Evolutionary conservation across 2,888 invertebrate genomes (phyloP), one percentile per base, ranked within the genome.

Genomic region (Orthosia cruda): DNA sequence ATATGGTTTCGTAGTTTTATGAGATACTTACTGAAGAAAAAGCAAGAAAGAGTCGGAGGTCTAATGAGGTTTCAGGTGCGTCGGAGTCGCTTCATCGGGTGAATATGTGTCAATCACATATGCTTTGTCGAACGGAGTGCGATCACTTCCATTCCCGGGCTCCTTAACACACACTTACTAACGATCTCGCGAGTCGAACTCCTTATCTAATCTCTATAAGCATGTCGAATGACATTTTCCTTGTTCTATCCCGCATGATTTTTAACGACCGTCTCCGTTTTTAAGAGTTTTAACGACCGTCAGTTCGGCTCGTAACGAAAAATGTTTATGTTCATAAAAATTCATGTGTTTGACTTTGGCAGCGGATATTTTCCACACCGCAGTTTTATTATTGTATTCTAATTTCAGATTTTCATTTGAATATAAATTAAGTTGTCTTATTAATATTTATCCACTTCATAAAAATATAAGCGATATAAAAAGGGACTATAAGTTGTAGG

Each of bases 251-350:
- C 74, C 68, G 70, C 77, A 84, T 83, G 84, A 86, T 87, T 89
- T 80, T 83, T 83, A 71, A 78, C n/a, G n/a, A n/a, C n/a, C n/a
- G n/a, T n/a, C n/a, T n/a, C n/a, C n/a, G n/a, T n/a, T n/a, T n/a
- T n/a, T 85, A 81, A 79, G 82, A 83, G 84, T 84, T 87, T 89
- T 89, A 89, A 89, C 84, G 87, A 83, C 68, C 80, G 76, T 80
- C 77, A 81, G 75, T 76, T 80, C 74, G 63, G 67, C 76, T 81
- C 85, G 84, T 84, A 85, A 77, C 69, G 67, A 85, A 84, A 86
- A 84, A 88, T 87, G 65, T 87, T 85, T 87, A 84, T 74, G 84
- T 81, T 79, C 85, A 85, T 87, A 87, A 89, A 90, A 86, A 89
- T 84, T 81, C 86, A 85, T 86, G 77, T 74, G 68, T 84, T 80